Evolutionary conservation across 2,888 invertebrate genomes (phyloP).

Genomic region (Diachrysia chrysitis): DNA sequence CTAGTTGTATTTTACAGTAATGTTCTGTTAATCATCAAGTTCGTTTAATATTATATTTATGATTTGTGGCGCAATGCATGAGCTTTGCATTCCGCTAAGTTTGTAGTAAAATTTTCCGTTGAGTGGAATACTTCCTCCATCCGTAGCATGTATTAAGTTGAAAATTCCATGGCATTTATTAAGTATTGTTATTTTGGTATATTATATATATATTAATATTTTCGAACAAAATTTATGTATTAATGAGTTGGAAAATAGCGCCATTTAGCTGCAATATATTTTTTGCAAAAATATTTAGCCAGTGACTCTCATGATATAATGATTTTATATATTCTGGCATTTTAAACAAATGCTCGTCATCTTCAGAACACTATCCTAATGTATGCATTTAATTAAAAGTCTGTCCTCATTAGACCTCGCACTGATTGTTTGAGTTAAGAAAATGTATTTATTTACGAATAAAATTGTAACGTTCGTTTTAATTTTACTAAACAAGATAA

Average conservation of each 20-base stretch:
- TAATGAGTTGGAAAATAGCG: too few relatives aligned
- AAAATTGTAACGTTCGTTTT: conserved; percentile 8
- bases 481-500: background rate
- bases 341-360: too few relatives aligned
- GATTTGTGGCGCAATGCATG: background rate
- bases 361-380: too few relatives aligned
- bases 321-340: too few relatives aligned
- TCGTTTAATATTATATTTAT: conserved; percentile 22
- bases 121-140: background rate
- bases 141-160: too few relatives aligned
- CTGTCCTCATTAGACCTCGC: background rate
- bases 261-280: too few relatives aligned
- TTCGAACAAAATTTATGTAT: too few relatives aligned
- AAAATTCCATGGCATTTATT: too few relatives aligned
- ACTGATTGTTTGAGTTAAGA: background rate
- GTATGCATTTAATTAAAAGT: background rate
- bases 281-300: too few relatives aligned
- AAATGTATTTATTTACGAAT: background rate
- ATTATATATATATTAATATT: too few relatives aligned
- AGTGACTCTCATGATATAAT: too few relatives aligned
- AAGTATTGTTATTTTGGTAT: too few relatives aligned
- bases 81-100: background rate
- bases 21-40: conserved; percentile 32
- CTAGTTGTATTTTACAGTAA: conserved; percentile 29
- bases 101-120: background rate